phyloP scores from a whole-genome alignment of 2,888 invertebrate species.

The Drosophila acutilabella region DNA sequence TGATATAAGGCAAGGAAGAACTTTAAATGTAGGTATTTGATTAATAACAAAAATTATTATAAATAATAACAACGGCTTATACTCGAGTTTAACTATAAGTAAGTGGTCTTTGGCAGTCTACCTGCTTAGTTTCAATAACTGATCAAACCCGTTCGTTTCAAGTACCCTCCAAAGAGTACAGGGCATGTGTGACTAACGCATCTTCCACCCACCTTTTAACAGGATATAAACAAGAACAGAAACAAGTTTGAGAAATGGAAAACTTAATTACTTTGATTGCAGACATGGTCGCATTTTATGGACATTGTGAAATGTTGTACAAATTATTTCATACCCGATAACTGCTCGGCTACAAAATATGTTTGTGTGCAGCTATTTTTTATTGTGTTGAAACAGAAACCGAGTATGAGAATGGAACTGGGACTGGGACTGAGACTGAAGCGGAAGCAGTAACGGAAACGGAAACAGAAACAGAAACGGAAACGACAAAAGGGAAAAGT shows the following conservation, averaged over 20 bases:
- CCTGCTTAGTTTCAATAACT: too few relatives aligned
- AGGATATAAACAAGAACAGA: background rate
- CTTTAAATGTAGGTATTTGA: too few relatives aligned
- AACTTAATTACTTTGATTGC: slow-evolving; percentile 47
- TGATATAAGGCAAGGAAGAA: too few relatives aligned
- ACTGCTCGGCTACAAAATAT: slow-evolving; percentile 30
- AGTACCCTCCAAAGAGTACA: too few relatives aligned
- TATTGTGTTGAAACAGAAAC: slow-evolving; percentile 6
- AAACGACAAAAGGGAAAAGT: slow-evolving; percentile 1
- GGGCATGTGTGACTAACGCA: too few relatives aligned
- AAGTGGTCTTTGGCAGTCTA: too few relatives aligned
- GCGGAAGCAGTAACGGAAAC: slow-evolving; percentile 19
- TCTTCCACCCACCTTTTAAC: background rate
- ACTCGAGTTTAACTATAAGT: too few relatives aligned
- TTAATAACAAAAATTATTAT: too few relatives aligned
- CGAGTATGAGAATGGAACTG: background rate
- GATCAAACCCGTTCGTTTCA: too few relatives aligned
- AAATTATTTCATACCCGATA: slow-evolving; percentile 40
- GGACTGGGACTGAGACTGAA: slow-evolving; percentile 15
- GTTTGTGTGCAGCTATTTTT: background rate
- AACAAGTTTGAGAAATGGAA: background rate
- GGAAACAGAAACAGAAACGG: slow-evolving; percentile 19
- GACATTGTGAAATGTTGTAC: slow-evolving; percentile 36
- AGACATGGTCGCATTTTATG: slow-evolving; percentile 14
- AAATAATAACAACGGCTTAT: too few relatives aligned